Conservation (phyloP, 37 sponge, comb jelly and placozoan genomes). For the Hexactinellida sp. region DNA sequence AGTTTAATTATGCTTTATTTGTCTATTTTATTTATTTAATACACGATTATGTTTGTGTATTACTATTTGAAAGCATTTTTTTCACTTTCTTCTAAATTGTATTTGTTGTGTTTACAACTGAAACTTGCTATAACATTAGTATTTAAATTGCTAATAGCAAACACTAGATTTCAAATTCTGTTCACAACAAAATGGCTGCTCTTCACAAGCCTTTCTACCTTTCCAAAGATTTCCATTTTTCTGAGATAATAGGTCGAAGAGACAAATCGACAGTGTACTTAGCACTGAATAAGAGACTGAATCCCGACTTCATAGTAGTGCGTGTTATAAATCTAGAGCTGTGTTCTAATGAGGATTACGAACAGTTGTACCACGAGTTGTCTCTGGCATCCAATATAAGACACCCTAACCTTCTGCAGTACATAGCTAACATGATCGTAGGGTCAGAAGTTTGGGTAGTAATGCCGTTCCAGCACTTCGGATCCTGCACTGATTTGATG, state of each 20-base stretch:
- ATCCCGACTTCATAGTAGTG: not conserved
- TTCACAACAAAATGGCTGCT: not conserved
- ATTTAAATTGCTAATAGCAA: too few species aligned
- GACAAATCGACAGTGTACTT: not conserved
- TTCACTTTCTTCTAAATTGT: too few species aligned
- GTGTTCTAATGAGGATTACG: not conserved
- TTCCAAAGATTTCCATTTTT: not conserved
- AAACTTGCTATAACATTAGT: too few species aligned
- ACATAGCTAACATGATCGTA: not conserved
- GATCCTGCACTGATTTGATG: slow-evolving; percentile 79
- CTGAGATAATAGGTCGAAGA: not conserved
- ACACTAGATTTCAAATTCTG: not conserved
- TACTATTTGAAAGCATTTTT: too few species aligned
- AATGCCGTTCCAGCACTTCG: slow-evolving; percentile 17
- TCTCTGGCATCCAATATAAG: not conserved
- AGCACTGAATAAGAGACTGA: not conserved
- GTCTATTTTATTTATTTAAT: not conserved
- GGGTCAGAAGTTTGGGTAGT: not conserved
- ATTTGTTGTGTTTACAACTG: too few species aligned
- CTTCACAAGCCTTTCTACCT: not conserved
- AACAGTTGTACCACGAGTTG: not conserved
- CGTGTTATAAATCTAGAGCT: not conserved
- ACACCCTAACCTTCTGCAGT: not conserved
- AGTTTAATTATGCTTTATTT: not conserved
- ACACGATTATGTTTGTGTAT: not conserved